A percentile compares a stretch with the other conserved stretches of the same genome.
phyloP scores from a whole-genome alignment of 92 coral and sea anemone genomes.

The Isaurus tuberculatus region DNA sequence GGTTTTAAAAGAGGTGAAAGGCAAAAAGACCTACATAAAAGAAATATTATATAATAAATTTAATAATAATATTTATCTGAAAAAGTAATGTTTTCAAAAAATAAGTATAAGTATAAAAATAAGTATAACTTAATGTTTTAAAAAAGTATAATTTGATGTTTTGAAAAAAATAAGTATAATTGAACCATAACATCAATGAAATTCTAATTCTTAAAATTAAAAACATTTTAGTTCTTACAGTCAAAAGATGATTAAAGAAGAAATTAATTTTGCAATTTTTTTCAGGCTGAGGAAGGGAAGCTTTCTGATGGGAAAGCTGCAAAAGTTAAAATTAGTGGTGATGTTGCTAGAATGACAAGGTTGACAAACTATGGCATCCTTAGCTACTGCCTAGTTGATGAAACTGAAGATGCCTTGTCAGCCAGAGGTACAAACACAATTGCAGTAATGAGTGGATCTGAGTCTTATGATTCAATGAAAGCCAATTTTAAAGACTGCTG shows the following conservation, averaged over 20 bases:
- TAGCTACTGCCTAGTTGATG: constrained; percentile 7
- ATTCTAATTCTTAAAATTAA: neutral
- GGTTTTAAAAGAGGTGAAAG: constrained; percentile 10
- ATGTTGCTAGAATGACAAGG: constrained; percentile 7
- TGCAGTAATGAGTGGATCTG: constrained; percentile 65
- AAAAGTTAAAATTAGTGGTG: constrained; percentile 9
- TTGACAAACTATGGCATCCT: neutral
- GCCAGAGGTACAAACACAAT: constrained; percentile 50
- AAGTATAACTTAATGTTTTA: neutral
- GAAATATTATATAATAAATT: neutral
- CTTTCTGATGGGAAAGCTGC: constrained; percentile 6
- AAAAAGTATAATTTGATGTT: neutral
- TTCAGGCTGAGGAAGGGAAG: constrained; percentile 10
- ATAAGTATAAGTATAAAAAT: too few relatives aligned
- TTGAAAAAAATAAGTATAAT: neutral
- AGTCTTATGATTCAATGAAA: constrained; percentile 38
- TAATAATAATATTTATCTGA: neutral
- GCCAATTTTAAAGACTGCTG: constrained; percentile 46
- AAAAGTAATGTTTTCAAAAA: too few relatives aligned
- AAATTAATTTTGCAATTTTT: neutral
- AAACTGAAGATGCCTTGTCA: constrained; percentile 8
- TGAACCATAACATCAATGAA: neutral
- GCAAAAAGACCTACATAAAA: constrained; percentile 1
- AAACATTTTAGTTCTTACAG: neutral
- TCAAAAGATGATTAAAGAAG: neutral